Evolutionary conservation across 2,113 vertebrate genomes (phyloP).

Genomic region (Tupaia chinensis): DNA sequence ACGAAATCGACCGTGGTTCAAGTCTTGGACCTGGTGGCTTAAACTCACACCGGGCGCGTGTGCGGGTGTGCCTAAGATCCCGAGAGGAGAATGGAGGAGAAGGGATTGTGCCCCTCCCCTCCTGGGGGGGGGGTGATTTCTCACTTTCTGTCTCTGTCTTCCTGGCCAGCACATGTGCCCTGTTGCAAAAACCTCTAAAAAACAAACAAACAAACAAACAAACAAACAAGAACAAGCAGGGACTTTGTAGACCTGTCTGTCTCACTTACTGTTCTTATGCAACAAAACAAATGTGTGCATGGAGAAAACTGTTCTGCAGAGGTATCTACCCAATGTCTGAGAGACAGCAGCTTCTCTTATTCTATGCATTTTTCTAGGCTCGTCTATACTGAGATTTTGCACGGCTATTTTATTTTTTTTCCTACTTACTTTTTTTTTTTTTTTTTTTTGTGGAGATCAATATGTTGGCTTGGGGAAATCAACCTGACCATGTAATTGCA

Average conservation of each 20-base stretch:
- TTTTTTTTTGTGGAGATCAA: not conserved
- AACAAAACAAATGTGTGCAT: not conserved
- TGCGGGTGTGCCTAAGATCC: no score
- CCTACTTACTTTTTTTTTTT: not conserved
- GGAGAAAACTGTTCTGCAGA: not conserved
- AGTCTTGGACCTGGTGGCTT: no score
- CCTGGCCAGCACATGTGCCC: no score
- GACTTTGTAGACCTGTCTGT: fast-evolving
- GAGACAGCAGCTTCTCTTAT: not conserved
- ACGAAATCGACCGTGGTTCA: no score
- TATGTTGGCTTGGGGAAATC: not conserved
- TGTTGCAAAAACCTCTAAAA: no score
- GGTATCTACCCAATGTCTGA: not conserved
- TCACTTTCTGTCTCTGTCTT: no score
- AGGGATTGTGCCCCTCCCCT: no score
- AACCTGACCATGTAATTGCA: not conserved
- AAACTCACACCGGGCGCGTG: no score
- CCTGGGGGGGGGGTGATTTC: no score
- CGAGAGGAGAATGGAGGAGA: no score
- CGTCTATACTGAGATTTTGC: not conserved
- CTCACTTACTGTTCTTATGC: not conserved
- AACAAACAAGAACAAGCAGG: not conserved
- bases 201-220: no score
- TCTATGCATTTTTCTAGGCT: not conserved
- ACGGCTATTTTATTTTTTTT: not conserved